Conservation (phyloP, 1,140 invertebrate species). For the Coptotermes formosanus region DNA sequence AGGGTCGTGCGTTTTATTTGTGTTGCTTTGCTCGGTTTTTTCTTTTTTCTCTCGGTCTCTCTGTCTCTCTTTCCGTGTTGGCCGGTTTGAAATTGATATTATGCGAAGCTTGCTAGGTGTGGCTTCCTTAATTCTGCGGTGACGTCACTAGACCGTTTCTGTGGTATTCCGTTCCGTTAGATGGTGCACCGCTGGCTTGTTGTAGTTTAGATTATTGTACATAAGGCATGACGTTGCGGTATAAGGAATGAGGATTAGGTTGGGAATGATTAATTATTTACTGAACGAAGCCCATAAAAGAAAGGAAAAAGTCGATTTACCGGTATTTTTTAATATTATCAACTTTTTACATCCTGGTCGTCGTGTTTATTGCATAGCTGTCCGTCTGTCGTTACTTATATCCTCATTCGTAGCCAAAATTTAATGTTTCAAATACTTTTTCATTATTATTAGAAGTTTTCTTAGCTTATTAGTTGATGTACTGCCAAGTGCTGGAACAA, state of each 20-base stretch:
- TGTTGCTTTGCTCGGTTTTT: too few species aligned
- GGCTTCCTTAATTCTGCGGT: neutral
- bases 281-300: neutral
- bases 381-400: neutral
- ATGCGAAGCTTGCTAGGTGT: neutral
- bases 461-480: too few species aligned
- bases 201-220: neutral
- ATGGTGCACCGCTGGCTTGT: neutral
- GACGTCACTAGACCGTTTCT: neutral
- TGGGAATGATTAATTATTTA: neutral
- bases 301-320: neutral
- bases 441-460: too few species aligned
- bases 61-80: neutral
- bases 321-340: neutral
- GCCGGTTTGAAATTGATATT: constrained; percentile 5
- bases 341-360: neutral
- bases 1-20: neutral
- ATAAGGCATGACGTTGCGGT: neutral
- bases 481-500: too few species aligned
- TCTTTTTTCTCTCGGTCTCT: neutral
- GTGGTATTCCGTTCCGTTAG: neutral
- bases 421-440: too few species aligned
- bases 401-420: neutral
- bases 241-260: neutral
- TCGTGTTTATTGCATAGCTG: neutral